Base-by-base conservation (phyloP, 2,113 vertebrate species). In the Phrynosoma blainvillii region DNA sequence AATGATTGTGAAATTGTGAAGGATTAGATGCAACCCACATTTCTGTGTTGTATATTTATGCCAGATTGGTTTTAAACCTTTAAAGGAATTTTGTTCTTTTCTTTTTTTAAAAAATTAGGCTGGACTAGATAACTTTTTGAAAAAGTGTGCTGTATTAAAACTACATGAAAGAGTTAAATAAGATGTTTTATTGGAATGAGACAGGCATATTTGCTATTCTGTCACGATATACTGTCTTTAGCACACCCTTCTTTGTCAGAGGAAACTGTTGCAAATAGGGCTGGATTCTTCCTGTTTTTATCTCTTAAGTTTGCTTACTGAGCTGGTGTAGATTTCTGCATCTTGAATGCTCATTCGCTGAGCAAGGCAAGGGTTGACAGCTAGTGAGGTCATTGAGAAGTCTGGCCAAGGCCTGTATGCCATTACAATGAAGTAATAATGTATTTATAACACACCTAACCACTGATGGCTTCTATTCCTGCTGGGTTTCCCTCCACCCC, bases 361-460 rank as follows among this genome's bases (percentile, higher is more conserved):
- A 96, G 92, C 25, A 91, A 91, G 91, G 90, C 30, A n/a, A 92
- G 92, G 93, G 89, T 93, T 84, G 84, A 95, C 95, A 96, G 95
- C 90, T 95, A 95, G 94, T 97, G 97, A 97, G 95, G 92, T 97
- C 96, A 97, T 91, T 86, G 54, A 2, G 78, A 91, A 94, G 95
- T 94, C 95, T 96, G 54, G 95, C 96, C 96, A 96, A 95, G 94
- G 94, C 94, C 96, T 81, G 89, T 96, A 90, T 96, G 90, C 96
- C 94, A 92, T 96, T 95, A 96, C 95, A 97, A 95, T 97, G 96
- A 97, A 97, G 96, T 97, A 97, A 97, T 94, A 95, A 96, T 94
- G 88, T 97, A 97, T 97, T 97, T 97, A 96, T 96, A 97, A 96
- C 96, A 96, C 96, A 97, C 96, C 96, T 96, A 96, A 95, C 95